These are phyloP conservation scores for Rhyacophila evoluta DNA, from an alignment of 2,888 invertebrate species.

Conservation along the genomic window DNA sequence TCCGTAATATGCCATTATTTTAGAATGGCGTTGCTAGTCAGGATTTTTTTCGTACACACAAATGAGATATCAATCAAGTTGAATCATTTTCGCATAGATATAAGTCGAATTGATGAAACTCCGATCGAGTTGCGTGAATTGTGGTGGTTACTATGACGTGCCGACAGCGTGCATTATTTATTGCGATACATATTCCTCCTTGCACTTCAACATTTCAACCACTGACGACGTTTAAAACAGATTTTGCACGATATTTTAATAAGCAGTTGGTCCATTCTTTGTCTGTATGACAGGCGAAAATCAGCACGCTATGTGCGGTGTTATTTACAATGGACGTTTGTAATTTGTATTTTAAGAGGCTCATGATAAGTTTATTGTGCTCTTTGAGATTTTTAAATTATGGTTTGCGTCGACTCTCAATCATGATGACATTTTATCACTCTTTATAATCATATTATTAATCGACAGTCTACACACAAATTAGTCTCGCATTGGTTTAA, in stretches of 20 bases:
- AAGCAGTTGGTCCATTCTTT: slow-evolving; percentile 18
- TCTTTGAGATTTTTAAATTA: background rate
- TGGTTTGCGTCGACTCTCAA: background rate
- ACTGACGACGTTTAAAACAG: background rate
- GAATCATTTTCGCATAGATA: too few species aligned
- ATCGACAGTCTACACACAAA: too few species aligned
- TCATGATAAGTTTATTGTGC: background rate
- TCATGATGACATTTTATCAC: background rate
- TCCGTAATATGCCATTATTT: too few species aligned
- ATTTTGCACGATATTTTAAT: slow-evolving; percentile 19
- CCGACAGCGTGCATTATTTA: slow-evolving; percentile 11
- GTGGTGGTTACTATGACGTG: background rate
- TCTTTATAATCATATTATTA: too few species aligned
- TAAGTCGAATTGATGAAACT: too few species aligned
- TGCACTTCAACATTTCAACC: slow-evolving; percentile 19
- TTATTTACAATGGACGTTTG: slow-evolving; percentile 10
- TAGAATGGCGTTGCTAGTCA: too few species aligned
- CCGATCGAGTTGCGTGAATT: background rate
- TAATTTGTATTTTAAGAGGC: slow-evolving; percentile 1
- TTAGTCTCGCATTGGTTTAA: too few species aligned
- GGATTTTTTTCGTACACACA: too few species aligned
- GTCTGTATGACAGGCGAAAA: slow-evolving; percentile 17
- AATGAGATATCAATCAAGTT: too few species aligned
- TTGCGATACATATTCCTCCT: background rate
- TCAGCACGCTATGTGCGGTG: background rate